Conservation (phyloP, 2,888 invertebrate species). For the Himalopsyche kuldschensis region DNA sequence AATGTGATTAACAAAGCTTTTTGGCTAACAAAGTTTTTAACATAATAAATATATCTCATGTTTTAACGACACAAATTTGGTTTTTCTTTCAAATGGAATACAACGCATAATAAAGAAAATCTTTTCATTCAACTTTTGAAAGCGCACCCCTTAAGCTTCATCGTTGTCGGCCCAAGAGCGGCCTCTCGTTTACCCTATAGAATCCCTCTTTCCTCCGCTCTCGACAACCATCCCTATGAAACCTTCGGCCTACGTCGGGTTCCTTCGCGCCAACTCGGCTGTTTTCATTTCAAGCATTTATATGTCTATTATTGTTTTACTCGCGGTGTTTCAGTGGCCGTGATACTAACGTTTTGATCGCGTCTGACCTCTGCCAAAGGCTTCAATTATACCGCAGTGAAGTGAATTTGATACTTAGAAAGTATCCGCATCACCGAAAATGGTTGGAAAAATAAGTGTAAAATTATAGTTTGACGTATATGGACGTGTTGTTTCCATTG, state of each 20-base stretch:
- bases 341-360: conserved; percentile 9
- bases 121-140: background rate
- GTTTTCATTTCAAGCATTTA: conserved; percentile 39
- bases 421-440: conserved; percentile 11
- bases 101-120: background rate
- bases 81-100: background rate
- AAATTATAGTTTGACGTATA: conserved; percentile 22
- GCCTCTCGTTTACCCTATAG: background rate
- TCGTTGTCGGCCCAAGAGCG: background rate
- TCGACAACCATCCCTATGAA: conserved; percentile 12
- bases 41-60: background rate
- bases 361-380: background rate
- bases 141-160: background rate
- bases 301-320: conserved; percentile 39
- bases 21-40: background rate
- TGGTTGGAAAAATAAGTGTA: background rate
- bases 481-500: conserved; percentile 11
- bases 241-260: conserved; percentile 22
- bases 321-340: conserved; percentile 21
- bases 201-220: conserved; percentile 10
- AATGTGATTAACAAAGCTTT: background rate
- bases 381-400: background rate
- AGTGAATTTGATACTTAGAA: background rate
- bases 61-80: background rate
- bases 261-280: conserved; percentile 27